Evolutionary conservation across 2,797 vertebrate species (phyloP).

Genomic region (Nannoperca australis): DNA sequence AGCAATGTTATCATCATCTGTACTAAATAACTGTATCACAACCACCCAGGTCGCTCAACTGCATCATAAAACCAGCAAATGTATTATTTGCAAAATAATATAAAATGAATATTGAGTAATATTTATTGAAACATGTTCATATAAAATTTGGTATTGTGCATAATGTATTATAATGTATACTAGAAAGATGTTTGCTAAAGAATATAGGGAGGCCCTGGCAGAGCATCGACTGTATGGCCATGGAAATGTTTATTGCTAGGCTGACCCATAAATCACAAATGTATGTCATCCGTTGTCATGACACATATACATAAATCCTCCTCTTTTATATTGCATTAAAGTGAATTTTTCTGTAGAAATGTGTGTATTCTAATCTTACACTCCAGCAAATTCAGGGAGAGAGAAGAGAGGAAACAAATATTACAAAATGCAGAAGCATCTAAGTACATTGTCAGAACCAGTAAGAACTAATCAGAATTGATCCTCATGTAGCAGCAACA

Average conservation of each 20-base stretch:
- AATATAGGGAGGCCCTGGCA: conserved; percentile 13
- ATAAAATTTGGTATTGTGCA: conserved; percentile 31
- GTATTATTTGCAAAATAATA: conserved; percentile 11
- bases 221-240: conserved; percentile 31
- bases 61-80: conserved; percentile 23
- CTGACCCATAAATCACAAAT: conserved; percentile 68
- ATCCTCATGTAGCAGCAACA: conserved; percentile 78
- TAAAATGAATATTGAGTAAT: conserved; percentile 19
- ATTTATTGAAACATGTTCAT: conserved; percentile 20
- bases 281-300: conserved; percentile 58
- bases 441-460: conserved; percentile 80
- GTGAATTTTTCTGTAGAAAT: conserved; percentile 57
- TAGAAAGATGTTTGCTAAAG: conserved; percentile 10
- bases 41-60: conserved; percentile 2
- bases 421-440: conserved; percentile 68
- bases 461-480: conserved; percentile 83
- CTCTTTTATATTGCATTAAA: conserved; percentile 66
- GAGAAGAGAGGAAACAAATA: conserved; percentile 74
- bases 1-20: conserved; percentile 64
- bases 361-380: conserved; percentile 59
- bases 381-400: conserved; percentile 36
- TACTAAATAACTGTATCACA: conserved; percentile 53
- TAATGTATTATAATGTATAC: conserved; percentile 26
- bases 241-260: conserved; percentile 56
- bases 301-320: conserved; percentile 62